Evolutionary conservation across 2,888 invertebrate genomes (phyloP).

Genomic region (Blera fallax): DNA sequence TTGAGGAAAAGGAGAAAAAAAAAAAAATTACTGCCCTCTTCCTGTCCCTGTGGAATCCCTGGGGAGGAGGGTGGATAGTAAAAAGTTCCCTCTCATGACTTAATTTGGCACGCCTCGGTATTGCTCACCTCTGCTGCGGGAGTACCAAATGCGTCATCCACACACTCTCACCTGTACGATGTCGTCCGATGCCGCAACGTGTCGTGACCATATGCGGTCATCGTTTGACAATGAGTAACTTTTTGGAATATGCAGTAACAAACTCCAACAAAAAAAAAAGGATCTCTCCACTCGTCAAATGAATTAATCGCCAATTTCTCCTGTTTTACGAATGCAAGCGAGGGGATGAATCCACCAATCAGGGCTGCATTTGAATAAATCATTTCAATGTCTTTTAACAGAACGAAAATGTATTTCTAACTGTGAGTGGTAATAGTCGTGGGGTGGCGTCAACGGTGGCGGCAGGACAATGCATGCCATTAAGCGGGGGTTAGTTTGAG

Average conservation of each 20-base stretch:
- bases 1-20: not conserved
- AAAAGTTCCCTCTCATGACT: slow-evolving; percentile 58
- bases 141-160: slow-evolving; percentile 54
- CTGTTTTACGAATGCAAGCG: not conserved
- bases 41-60: not conserved
- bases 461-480: slow-evolving; percentile 8
- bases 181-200: slow-evolving; percentile 30
- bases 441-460: not conserved
- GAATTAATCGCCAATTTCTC: not conserved
- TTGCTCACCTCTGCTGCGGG: slow-evolving; percentile 63
- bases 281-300: not conserved
- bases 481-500: not conserved
- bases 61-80: slow-evolving; percentile 15
- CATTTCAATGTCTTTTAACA: slow-evolving; percentile 6
- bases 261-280: not conserved
- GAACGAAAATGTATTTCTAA: not conserved
- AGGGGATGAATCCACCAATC: slow-evolving; percentile 12
- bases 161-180: not conserved
- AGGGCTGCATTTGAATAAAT: slow-evolving; percentile 23
- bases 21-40: not conserved
- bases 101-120: slow-evolving; percentile 67
- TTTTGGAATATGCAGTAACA: not conserved
- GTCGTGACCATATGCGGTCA: slow-evolving; percentile 51
- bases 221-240: slow-evolving; percentile 44
- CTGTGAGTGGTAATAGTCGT: not conserved